Evolutionary conservation across 2,113 vertebrate species (phyloP).

Genomic region (Coptodon bakossiorum): DNA sequence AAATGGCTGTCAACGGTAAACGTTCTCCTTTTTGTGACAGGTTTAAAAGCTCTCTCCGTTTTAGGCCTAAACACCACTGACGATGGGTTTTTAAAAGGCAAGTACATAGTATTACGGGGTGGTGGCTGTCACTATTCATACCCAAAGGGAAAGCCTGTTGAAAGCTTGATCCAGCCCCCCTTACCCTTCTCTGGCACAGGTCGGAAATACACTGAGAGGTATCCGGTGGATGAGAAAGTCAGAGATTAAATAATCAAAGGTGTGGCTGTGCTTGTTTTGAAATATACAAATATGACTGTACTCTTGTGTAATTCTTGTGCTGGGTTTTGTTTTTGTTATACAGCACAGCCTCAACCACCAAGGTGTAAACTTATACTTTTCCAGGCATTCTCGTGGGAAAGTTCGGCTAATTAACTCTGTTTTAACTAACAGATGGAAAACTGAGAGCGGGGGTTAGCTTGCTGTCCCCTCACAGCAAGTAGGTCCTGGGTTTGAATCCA

Average conservation of each 20-base stretch:
- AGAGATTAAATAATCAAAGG: neutral
- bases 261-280: neutral
- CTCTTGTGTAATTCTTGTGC: neutral
- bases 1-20: neutral
- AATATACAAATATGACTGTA: neutral
- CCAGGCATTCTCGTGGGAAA: neutral
- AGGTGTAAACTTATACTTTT: neutral
- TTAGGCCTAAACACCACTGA: neutral
- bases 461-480: neutral
- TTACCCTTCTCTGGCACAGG: neutral
- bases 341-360: neutral
- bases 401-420: neutral
- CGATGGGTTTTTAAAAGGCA: neutral
- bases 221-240: neutral
- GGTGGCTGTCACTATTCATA: neutral
- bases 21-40: neutral
- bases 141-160: neutral
- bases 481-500: neutral
- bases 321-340: neutral
- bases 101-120: slow-evolving; percentile 18
- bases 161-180: neutral
- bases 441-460: neutral
- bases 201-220: neutral
- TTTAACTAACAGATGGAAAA: neutral
- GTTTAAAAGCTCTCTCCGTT: neutral